Base-by-base conservation (phyloP, 92 coral and sea anemone species). In the Plumapathes pennacea region DNA sequence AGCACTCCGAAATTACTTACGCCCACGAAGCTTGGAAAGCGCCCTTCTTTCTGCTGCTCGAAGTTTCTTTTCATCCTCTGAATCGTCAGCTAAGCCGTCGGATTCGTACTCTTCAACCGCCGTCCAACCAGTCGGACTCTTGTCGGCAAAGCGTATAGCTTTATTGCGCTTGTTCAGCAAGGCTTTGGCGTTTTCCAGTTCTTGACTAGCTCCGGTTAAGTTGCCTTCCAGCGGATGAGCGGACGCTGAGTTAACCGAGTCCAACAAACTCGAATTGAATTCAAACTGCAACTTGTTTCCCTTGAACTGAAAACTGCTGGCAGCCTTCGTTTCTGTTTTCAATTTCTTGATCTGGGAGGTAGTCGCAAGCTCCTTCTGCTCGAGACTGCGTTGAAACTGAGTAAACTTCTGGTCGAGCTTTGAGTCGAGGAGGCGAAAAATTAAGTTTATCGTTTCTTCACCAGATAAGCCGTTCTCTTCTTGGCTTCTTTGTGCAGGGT, bases 241-340 rank as follows among this genome's bases (percentile, higher is more conserved):
- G 6, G 5, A 5, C 4, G 26, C 26, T 11, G 15, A 5, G 3
- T 54, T 15, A 10, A 54, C 5, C 4, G 3, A 3, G 7, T 54
- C 62, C 4, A 54, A 25, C 4, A 54, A 4, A 5, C 5, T 6
- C 5, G 14, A 14, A 17, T 51, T 64, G 64, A 64, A 64, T 31
- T 64, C 71, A 30, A 17, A 62, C 60, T 62, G 69, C 5, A 62
- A 3, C 32, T 30, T 26, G 41, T 62, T 62, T 25, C 65, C 69
- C 34, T 49, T 62, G 38, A 50, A 62, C 24, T 62, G 19, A 17
- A 62, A 62, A 46, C 62, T 24, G 25, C 53, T 38, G 10, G 53
- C 11, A 38, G 66, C 66, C 34, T 59, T 59, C 1, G 66, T 3
- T 37, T 59, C 66, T 5, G 10, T 42, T 37, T 59, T 59, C 7